Evolutionary conservation across 2,113 vertebrate genomes (phyloP).

Genomic region (Macaca nemestrina): DNA sequence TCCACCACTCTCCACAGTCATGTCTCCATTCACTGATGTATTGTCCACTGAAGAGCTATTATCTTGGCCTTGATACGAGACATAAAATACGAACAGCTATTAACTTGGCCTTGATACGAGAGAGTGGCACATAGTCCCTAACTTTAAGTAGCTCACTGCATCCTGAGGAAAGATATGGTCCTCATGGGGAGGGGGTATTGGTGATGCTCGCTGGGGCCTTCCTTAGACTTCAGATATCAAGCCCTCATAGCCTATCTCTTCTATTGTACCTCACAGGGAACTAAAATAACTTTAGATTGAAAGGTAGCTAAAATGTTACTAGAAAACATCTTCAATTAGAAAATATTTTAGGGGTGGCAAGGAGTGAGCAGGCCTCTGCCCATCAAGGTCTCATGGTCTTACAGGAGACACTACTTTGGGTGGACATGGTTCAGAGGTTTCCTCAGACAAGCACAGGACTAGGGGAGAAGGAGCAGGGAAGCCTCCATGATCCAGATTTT

Average conservation of each 20-base stretch:
- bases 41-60: neutral
- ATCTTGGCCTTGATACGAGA: neutral
- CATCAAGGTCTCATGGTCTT: neutral
- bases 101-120: neutral
- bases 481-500: neutral
- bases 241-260: rapidly evolving
- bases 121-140: neutral
- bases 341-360: neutral
- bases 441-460: neutral
- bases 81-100: too few relatives aligned
- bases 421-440: neutral
- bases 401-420: neutral
- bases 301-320: neutral
- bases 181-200: neutral
- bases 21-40: neutral
- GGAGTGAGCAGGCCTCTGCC: neutral
- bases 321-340: neutral
- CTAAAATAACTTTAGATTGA: too few relatives aligned
- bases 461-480: neutral
- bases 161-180: neutral
- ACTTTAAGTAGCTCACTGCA: too few relatives aligned
- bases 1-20: too few relatives aligned
- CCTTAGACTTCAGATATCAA: neutral
- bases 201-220: rapidly evolving
- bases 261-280: rapidly evolving